Conservation (phyloP, 2,888 invertebrate species). For the Camptogramma bilineatum region DNA sequence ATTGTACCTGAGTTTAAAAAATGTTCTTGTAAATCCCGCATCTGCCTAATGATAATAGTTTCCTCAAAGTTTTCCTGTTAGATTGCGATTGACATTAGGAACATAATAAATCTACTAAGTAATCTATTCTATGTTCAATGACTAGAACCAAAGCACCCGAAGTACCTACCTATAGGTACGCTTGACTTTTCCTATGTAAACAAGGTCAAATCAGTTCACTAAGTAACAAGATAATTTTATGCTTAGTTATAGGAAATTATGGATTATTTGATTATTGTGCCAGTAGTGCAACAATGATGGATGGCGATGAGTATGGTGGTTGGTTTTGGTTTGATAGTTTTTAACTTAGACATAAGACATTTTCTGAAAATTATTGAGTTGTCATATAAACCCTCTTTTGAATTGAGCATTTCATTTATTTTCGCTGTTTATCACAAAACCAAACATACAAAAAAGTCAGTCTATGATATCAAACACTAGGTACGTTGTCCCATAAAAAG, state of each 20-base stretch:
- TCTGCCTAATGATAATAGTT: not conserved
- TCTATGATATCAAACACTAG: conserved; percentile 22
- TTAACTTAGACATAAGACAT: too few relatives aligned
- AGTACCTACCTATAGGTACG: not conserved
- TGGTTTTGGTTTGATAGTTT: too few relatives aligned
- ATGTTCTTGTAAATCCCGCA: not conserved
- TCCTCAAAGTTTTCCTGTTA: conserved; percentile 21
- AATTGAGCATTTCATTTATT: conserved; percentile 47
- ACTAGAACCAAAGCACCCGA: too few relatives aligned
- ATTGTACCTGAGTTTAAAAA: not conserved
- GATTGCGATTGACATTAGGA: too few relatives aligned
- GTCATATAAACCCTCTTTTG: conserved; percentile 4
- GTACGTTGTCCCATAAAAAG: not conserved
- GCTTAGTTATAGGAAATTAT: too few relatives aligned
- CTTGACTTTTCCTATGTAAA: not conserved
- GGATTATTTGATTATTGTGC: too few relatives aligned
- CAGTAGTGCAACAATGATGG: too few relatives aligned
- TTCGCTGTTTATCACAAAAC: conserved; percentile 60
- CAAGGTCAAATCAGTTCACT: not conserved
- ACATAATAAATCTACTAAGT: too few relatives aligned
- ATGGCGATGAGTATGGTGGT: too few relatives aligned
- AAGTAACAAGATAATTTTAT: not conserved
- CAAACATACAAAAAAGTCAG: conserved; percentile 32
- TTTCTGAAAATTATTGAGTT: too few relatives aligned
- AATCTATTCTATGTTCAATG: not conserved